phyloP scores from a whole-genome alignment of 2,113 vertebrate genomes.

The Calonectris borealis region DNA sequence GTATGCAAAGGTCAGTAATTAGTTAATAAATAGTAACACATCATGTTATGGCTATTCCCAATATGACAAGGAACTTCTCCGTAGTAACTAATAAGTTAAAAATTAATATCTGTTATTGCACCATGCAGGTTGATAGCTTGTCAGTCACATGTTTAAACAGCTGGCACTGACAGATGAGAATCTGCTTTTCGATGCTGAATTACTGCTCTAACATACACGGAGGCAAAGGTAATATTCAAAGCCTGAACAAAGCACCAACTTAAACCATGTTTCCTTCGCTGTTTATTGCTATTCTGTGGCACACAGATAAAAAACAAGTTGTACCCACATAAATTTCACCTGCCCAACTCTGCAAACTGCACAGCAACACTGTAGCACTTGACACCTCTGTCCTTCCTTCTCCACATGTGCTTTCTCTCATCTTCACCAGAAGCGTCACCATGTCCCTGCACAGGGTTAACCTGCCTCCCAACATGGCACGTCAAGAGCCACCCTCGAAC shows the following conservation, averaged over 20 bases:
- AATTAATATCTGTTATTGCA: neutral
- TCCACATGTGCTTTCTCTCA: neutral
- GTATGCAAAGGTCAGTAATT: neutral
- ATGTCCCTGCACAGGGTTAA: neutral
- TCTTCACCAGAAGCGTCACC: neutral
- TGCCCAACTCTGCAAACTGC: neutral
- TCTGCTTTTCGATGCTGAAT: neutral
- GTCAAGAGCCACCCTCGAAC: neutral
- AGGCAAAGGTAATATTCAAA: neutral
- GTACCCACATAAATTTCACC: neutral
- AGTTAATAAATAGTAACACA: neutral
- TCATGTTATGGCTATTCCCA: neutral
- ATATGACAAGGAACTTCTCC: neutral
- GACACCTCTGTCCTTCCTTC: neutral
- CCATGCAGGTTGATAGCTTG: neutral
- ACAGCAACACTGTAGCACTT: neutral
- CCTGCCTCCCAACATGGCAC: accelerated
- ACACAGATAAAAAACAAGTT: neutral
- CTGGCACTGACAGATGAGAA: neutral
- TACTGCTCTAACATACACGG: neutral
- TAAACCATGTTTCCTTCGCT: neutral
- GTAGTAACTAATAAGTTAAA: neutral
- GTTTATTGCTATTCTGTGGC: neutral
- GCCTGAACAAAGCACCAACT: neutral
- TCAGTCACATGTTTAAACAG: neutral